Base-by-base conservation (phyloP, 2,113 vertebrate species). In the Trichomycterus rosablanca region DNA sequence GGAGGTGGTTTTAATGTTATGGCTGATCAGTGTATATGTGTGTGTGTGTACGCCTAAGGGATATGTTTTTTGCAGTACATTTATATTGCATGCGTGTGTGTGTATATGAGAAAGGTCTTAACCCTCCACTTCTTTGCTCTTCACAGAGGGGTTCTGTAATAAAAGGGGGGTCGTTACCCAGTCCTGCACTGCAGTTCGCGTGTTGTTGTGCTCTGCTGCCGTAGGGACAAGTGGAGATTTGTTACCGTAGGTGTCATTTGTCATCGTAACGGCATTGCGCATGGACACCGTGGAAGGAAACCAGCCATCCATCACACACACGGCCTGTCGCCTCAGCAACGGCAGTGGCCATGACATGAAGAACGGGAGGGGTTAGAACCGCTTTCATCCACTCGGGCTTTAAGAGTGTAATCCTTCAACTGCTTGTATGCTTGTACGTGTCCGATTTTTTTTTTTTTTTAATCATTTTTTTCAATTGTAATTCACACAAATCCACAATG, bases 201-300 rank as follows among this genome's bases (percentile, higher is more conserved):
- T 54, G 23, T 67, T 66, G 66, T 30, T n/a, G 32, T 50, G 65
- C 26, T 54, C 23, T 32, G 53, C 67, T 68, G 63, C 69, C 30
- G n/a, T 74, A 23, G 57, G 59, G 74, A 74, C 39, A 56, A 52
- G 70, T 71, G 50, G 72, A 71, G 64, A 76, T 78, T 74, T 76
- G 71, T 73, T 68, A 76, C 53, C 53, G 59, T 37, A 51, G 49
- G 67, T 53, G 28, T 59, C 67, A 78, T 78, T 74, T 57, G 68
- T 78, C 76, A 76, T 72, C 45, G 65, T 70, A 55, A 67, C 50
- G 35, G 61, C 66, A 51, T 63, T 22, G 28, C 24, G 32, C 64
- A 45, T 37, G 45, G 72, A 63, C 61, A 69, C 46, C 50, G 54
- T 18, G 19, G 44, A 60, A 53, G 72, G 63, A 66, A 68, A 50